phyloP scores from a whole-genome alignment of 2,888 invertebrate genomes.

The Orthonychiurus folsomi region DNA sequence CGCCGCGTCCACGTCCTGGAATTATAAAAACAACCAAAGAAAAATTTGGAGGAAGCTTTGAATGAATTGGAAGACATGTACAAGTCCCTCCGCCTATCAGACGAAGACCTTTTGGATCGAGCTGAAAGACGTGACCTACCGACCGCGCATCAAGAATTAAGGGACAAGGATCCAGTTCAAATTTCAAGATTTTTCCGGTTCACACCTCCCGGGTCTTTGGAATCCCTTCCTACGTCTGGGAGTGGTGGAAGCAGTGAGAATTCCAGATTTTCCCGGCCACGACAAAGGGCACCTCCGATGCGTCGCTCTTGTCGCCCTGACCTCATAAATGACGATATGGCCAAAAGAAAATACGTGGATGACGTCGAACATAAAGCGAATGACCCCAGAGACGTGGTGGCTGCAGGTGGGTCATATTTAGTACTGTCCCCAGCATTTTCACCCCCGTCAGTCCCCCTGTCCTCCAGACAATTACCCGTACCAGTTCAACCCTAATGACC shows the following conservation, averaged over 20 bases:
- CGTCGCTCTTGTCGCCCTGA: conserved; percentile 53
- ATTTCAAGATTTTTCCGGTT: conserved; percentile 29
- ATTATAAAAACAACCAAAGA: conserved; percentile 35
- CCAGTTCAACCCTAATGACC: conserved; percentile 49
- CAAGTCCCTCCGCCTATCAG: conserved; percentile 72
- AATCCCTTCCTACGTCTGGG: conserved; percentile 15
- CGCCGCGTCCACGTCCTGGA: neutral
- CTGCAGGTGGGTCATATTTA: conserved; percentile 57
- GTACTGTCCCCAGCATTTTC: conserved; percentile 58
- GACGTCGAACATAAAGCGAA: conserved; percentile 4
- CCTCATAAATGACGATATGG: conserved; percentile 68
- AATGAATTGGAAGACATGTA: conserved; percentile 79
- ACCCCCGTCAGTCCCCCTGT: conserved; percentile 37
- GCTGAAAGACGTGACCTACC: conserved; percentile 64
- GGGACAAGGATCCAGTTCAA: conserved; percentile 25
- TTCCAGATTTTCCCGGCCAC: conserved; percentile 20
- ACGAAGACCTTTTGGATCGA: conserved; percentile 69
- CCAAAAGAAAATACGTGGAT: conserved; percentile 53
- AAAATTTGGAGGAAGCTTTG: conserved; percentile 74
- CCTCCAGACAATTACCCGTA: conserved; percentile 22
- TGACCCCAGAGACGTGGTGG: conserved; percentile 47
- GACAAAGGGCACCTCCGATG: conserved; percentile 41
- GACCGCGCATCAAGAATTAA: conserved; percentile 44
- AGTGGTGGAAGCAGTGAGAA: conserved; percentile 27
- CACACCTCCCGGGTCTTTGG: conserved; percentile 13